Base-by-base conservation (phyloP, 2,797 vertebrate genomes). In the Acrossocheilus fasciatus region DNA sequence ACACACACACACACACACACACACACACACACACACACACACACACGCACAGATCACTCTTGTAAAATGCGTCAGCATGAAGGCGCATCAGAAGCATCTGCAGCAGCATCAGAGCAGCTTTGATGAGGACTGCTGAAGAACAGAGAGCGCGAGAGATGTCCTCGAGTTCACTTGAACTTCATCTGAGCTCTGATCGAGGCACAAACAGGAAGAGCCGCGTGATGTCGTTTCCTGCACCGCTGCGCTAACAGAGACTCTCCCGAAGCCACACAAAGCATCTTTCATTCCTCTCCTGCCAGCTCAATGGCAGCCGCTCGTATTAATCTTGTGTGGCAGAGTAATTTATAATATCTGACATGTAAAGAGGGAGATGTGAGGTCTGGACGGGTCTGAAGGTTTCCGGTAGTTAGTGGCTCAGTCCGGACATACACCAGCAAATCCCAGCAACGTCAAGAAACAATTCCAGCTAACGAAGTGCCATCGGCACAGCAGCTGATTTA, bases 321-420 rank as follows among this genome's bases (percentile, higher is more conserved):
- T 92, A 91, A 94, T 94, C 89, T 87, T 85, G 83, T 90, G 84
- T 87, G 90, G 90, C 89, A 91, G 89, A 89, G 85, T 90, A 87
- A 94, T 94, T 94, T 92, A 93, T 93, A 92, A 94, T 92, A 89
- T 84, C 70, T 93, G 92, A 91, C 93, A 92, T 92, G 83, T 93
- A 87, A 91, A 93, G 91, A 92, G 91, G 90, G 91, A 93, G 91
- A 91, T 47, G 43, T 20, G 45, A 82, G 89, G 86, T 86, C 87
- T 66, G 90, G 87, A 90, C 18, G 57, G 89, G 87, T 54, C 74
- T 76, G 17, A 52, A 54, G 30, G 18, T 83, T 89, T 88, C 82
- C 77, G 87, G 26, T 50, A 52, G 45, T 77, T 57, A 86, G 62
- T 1, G 6, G 39, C 23, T 72, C 47, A 15, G 75, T 92, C 30